phyloP scores from a whole-genome alignment of 2,888 invertebrate species.

The Ferrisia virgata region DNA sequence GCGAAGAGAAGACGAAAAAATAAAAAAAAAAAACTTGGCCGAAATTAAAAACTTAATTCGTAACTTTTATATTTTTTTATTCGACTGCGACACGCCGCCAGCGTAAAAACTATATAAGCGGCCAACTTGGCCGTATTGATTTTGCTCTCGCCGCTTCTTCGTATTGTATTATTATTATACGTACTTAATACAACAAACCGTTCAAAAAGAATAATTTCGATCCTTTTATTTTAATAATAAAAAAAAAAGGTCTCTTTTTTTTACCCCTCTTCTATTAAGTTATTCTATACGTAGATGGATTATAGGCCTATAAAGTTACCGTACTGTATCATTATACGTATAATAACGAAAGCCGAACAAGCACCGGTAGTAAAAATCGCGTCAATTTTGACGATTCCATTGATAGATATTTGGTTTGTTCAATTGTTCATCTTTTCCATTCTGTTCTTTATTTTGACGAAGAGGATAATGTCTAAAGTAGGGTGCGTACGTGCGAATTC shows the following conservation, averaged over 20 bases:
- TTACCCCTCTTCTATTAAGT: no score
- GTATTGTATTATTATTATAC: neutral
- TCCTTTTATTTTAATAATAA: neutral
- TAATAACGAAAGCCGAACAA: neutral
- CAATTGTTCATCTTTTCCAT: neutral
- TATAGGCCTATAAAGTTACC: no score
- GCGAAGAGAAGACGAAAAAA: neutral
- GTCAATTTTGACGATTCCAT: neutral
- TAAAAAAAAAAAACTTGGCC: neutral
- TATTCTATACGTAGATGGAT: no score
- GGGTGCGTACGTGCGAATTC: no score
- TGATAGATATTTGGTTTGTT: neutral
- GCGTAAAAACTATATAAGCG: neutral
- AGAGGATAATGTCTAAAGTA: no score
- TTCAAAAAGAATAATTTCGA: neutral
- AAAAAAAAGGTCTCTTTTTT: neutral
- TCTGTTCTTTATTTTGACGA: neutral
- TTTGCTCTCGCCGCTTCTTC: neutral
- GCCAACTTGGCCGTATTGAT: constrained; percentile 1
- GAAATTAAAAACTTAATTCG: constrained; percentile 14
- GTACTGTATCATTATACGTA: no score
- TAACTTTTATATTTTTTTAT: constrained; percentile 1
- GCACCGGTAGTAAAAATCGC: neutral
- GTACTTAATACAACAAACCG: neutral
- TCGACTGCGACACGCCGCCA: neutral